These are phyloP conservation scores for Diadema setosum DNA, from an alignment of 35 echinoderm and acorn worm genomes.

Conservation along the genomic window DNA sequence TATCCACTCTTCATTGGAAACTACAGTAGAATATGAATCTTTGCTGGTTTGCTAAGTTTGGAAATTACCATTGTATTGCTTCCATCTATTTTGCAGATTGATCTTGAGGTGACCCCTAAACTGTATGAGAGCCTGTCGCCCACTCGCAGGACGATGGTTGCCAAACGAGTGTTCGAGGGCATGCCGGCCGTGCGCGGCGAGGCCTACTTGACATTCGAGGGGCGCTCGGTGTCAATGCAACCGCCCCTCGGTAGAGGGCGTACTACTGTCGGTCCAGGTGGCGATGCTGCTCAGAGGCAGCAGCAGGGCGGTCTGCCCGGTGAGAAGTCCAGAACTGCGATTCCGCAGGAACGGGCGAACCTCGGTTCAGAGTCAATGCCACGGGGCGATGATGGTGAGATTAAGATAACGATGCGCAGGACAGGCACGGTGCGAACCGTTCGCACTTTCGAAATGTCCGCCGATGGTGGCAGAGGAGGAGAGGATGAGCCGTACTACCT, in stretches of 20 bases:
- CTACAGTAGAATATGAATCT: too few relatives aligned
- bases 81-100: not conserved
- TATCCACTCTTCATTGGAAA: too few relatives aligned
- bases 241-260: not conserved
- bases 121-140: not conserved
- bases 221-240: not conserved
- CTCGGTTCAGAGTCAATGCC: too few relatives aligned
- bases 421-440: not conserved
- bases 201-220: not conserved
- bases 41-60: too few relatives aligned
- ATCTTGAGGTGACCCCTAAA: not conserved
- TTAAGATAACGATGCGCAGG: not conserved
- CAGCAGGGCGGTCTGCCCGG: not conserved
- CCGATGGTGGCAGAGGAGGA: not conserved
- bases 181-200: not conserved
- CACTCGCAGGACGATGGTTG: not conserved
- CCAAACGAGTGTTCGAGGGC: not conserved
- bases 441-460: not conserved
- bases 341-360: too few relatives aligned
- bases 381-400: not conserved
- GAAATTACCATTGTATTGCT: too few relatives aligned
- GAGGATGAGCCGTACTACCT: not conserved
- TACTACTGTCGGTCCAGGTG: not conserved
- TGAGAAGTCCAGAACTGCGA: not conserved
- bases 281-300: not conserved